phyloP scores from a whole-genome alignment of 2,888 invertebrate genomes.

The Epistrophella euchroma region DNA sequence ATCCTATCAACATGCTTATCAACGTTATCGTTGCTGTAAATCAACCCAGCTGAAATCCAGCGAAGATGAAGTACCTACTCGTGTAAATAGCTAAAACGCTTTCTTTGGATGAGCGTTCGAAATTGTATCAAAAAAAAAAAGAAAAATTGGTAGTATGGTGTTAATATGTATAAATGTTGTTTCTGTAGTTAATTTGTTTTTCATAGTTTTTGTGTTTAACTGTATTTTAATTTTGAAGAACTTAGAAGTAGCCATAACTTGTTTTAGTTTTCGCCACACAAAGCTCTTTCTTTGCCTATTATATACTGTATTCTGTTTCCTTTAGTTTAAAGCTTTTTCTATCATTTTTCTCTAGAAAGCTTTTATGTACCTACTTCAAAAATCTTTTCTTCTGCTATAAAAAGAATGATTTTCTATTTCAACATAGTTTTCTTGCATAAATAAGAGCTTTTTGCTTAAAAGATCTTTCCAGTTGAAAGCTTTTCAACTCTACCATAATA shows the following conservation, averaged over 20 bases:
- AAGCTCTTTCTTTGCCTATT: constrained; percentile 6
- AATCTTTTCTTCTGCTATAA: neutral
- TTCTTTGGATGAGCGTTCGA: constrained; percentile 58
- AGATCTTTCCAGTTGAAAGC: neutral
- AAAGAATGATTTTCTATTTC: neutral
- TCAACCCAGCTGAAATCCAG: constrained; percentile 47
- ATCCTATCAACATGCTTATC: constrained; percentile 48
- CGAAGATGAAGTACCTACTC: constrained; percentile 53
- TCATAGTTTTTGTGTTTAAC: constrained; percentile 33
- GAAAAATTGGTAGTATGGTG: constrained; percentile 63
- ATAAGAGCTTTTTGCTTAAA: neutral
- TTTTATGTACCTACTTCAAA: neutral
- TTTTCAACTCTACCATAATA: neutral
- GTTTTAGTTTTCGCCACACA: neutral
- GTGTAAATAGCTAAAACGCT: constrained; percentile 67
- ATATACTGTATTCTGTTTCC: neutral
- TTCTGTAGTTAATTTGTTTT: constrained; percentile 17
- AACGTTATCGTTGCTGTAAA: constrained; percentile 39
- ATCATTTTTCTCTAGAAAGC: neutral
- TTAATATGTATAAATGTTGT: constrained; percentile 23
- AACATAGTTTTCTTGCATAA: neutral
- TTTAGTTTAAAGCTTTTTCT: constrained; percentile 1
- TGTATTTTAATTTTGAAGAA: neutral
- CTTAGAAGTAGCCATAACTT: neutral
- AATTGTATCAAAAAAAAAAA: constrained; percentile 17